Evolutionary conservation across 2,888 invertebrate species (phyloP).

Genomic region (Troilus luridus): DNA sequence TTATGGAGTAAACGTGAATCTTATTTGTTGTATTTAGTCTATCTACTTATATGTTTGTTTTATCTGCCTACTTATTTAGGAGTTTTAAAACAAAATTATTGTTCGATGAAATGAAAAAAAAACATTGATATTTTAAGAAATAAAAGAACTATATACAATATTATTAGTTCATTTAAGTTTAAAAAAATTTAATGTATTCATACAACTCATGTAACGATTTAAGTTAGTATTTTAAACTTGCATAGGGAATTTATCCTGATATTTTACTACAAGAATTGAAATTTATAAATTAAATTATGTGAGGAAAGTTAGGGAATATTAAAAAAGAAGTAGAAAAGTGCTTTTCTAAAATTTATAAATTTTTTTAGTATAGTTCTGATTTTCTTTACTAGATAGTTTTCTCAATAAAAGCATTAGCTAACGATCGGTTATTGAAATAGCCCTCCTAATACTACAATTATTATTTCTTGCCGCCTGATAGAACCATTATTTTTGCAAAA

Average conservation of each 20-base stretch:
- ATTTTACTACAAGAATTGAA: neutral
- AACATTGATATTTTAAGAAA: too few relatives aligned
- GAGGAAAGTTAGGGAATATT: neutral
- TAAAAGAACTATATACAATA: too few relatives aligned
- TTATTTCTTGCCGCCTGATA: slow-evolving; percentile 26
- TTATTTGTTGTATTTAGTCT: too few relatives aligned
- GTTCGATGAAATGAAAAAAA: too few relatives aligned
- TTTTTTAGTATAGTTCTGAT: neutral
- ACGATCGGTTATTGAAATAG: neutral
- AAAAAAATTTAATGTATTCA: too few relatives aligned
- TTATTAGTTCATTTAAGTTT: too few relatives aligned
- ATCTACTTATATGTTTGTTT: too few relatives aligned
- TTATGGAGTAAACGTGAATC: too few relatives aligned
- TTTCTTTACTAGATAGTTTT: neutral
- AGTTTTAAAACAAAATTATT: too few relatives aligned
- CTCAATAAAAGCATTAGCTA: neutral
- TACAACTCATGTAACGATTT: too few relatives aligned
- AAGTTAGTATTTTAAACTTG: neutral
- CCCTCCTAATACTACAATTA: neutral
- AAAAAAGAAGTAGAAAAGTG: neutral
- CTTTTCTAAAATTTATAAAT: neutral
- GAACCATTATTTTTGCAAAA: slow-evolving; percentile 6
- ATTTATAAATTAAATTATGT: neutral
- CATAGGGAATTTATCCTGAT: neutral
- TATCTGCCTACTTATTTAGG: too few relatives aligned